Evolutionary conservation across 2,888 invertebrate genomes (phyloP).

Genomic region (Odontomyia ornata): DNA sequence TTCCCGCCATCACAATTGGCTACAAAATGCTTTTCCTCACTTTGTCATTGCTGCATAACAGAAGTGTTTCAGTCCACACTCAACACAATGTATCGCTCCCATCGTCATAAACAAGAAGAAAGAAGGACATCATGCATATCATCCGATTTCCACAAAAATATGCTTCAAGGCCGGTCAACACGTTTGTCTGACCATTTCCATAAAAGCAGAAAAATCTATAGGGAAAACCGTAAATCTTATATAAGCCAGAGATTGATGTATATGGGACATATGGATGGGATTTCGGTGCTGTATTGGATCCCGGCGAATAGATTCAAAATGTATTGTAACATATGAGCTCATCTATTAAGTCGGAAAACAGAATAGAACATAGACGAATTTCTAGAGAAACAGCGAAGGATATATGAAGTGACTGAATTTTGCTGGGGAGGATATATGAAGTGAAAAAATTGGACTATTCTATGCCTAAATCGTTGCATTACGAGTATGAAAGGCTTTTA

Average conservation of each 20-base stretch:
- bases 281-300: background rate
- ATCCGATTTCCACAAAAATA: constrained; percentile 15
- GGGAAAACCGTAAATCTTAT: constrained; percentile 29
- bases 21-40: too few species aligned
- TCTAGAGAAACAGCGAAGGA: background rate
- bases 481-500: constrained; percentile 2
- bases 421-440: too few species aligned
- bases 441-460: background rate
- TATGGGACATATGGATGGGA: constrained; percentile 20
- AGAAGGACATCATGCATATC: constrained; percentile 23
- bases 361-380: background rate
- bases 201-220: constrained; percentile 22
- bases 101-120: background rate
- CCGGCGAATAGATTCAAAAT: constrained; percentile 24
- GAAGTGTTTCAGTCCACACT: background rate
- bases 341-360: constrained; percentile 8
- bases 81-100: background rate
- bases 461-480: constrained; percentile 6
- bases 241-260: constrained; percentile 26
- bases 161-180: background rate
- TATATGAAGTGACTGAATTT: too few species aligned
- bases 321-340: constrained; percentile 31
- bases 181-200: background rate
- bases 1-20: too few species aligned
- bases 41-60: too few species aligned